A percentile compares a stretch with the other conserved stretches of the same genome.
Evolutionary conservation across 2,797 vertebrate genomes (phyloP).

Genomic region (Agapornis canus): DNA sequence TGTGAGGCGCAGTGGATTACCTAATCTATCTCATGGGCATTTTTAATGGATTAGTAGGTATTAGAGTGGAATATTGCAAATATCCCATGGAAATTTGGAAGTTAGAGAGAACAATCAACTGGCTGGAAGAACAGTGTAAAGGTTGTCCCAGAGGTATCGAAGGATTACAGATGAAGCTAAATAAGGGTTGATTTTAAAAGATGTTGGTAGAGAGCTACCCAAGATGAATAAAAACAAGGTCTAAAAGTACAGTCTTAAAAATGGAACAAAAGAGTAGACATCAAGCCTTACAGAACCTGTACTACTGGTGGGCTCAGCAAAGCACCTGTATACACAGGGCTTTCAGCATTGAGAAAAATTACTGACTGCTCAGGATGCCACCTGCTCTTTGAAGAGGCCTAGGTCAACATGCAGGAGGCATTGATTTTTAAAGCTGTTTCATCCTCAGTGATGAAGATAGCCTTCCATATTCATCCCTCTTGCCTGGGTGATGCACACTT

Average conservation of each 20-base stretch:
- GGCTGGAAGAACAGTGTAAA: constrained; percentile 35
- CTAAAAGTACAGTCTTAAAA: constrained; percentile 19
- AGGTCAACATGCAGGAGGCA: neutral
- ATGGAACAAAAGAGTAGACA: neutral
- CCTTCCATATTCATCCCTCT: neutral
- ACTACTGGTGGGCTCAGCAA: neutral
- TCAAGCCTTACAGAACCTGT: neutral
- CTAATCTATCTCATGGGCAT: constrained; percentile 35
- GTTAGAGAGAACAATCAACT: constrained; percentile 49
- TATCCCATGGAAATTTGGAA: constrained; percentile 61
- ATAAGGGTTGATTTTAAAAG: constrained; percentile 54
- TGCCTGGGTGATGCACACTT: neutral
- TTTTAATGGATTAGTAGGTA: constrained; percentile 60
- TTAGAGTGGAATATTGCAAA: constrained; percentile 49
- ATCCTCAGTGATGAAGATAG: neutral
- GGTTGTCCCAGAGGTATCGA: constrained; percentile 32
- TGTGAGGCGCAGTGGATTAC: constrained; percentile 39
- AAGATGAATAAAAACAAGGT: constrained; percentile 44
- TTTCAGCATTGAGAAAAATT: neutral
- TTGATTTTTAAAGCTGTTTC: neutral
- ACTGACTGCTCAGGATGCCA: neutral
- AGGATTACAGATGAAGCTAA: constrained; percentile 37
- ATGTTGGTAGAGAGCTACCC: constrained; percentile 38
- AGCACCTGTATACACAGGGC: neutral
- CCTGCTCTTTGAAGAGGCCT: neutral